Base-by-base conservation (phyloP, 2,113 vertebrate species). In the Rhea americana region DNA sequence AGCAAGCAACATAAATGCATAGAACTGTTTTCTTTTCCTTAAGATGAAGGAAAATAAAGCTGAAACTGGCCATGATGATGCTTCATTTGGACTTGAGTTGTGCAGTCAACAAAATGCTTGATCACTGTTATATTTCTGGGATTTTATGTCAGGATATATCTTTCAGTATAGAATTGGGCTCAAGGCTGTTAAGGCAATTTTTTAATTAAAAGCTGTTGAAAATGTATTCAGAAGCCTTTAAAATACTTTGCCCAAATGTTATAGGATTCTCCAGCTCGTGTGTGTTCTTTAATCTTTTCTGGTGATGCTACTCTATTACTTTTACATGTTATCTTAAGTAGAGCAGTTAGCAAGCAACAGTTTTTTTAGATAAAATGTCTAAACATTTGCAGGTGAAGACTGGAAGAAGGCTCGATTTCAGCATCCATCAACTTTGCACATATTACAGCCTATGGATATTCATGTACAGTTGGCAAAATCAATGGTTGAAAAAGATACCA, bases 401-500 rank as follows among this genome's bases (percentile, higher is more conserved):
- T 99, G 99, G 99, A 98, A 98, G 91, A 94, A 96, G 7, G 98
- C 98, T 63, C 98, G 98, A 71, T 97, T 98, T 77, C 98, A 98
- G 66, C 97, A 93, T 22, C 98, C 98, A 2, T 99, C 99, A 5
- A 47, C 97, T 30, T 97, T 99, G 75, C 99, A 99, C 88, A 87
- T 99, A 84, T 96, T 99, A 26, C 99, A 98, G 53, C 99, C 99
- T 3, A 98, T 99, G 98, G 98, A 99, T 96, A 97, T 99, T 93
- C 98, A 98, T 1, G 82, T 99, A 15, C 98, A 98, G 82, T 76
- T 99, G 91, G 98, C 98, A 78, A 99, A 99, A 95, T 98, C 99
- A 4, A 98, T 99, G 98, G 98, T 99, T 87, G 99, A 99, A 51
- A 99, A 98, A 92, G 99, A 99, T 56, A 73, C 95, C 83, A 97